Base-by-base conservation (phyloP, 2,888 invertebrate genomes). In the Chrysolina haemoptera region DNA sequence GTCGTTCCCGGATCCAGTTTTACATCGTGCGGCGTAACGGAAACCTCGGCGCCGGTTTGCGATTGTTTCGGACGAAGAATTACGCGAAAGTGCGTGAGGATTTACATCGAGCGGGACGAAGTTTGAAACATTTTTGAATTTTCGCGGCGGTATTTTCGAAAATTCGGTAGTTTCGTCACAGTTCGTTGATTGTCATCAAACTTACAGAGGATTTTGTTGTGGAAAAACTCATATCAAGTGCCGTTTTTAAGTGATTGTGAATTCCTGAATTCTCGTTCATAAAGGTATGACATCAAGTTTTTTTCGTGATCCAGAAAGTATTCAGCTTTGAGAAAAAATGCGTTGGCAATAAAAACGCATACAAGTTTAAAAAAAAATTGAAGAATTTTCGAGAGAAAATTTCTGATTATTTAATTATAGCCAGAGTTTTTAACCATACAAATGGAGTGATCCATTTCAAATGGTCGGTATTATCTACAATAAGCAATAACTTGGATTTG, bases 1-100 rank as follows among this genome's bases (percentile, higher is more conserved):
- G 78, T 89, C 90, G 9, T 87, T 90, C 64, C 91, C 90, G 91
- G 90, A 90, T 81, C 82, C 90, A 77, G 90, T 88, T 68, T 89
- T 89, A 90, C 90, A 83, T 77, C 81, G 81, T 74, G 77, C 68
- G 80, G 82, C 81, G 81, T 75, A 22, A 53, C 16, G 64, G 55
- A 20, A 27, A 75, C 74, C 20, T 70, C 69, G 70, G n/a, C 53
- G 69, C 55, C 70, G 74, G 71, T 63, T 67, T 62, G 62, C 41
- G 40, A 43, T 16, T 53, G 46, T 67, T 66, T 68, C 27, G 27
- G 27, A 27, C n/a, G 27, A n/a, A n/a, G 14, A n/a, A 59, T 1
- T 35, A 59, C 59, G 59, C 59, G 35, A 59, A 27, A 27, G 59
- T 59, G 16, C 59, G 59, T 72, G 63, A 22, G 18, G 62, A 40